Conservation (phyloP, 2,113 vertebrate genomes). For the Cinclus cinclus region DNA sequence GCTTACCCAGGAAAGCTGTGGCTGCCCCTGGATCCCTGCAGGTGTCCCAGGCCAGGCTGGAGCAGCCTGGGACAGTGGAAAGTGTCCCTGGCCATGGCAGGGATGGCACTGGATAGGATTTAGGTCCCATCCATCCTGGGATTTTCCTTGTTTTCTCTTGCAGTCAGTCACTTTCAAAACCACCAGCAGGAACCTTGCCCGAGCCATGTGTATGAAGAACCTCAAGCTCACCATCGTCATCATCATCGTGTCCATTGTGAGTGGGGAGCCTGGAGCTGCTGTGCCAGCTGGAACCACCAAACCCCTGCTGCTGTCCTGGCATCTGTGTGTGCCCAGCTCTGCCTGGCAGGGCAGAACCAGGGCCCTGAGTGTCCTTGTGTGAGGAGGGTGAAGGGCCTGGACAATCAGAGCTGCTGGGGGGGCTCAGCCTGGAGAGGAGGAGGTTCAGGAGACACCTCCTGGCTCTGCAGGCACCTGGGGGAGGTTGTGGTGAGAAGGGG, state of each 20-base stretch:
- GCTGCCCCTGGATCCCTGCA: background rate
- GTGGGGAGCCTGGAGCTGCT: constrained; percentile 39
- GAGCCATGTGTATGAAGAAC: constrained; percentile 99
- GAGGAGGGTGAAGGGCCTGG: background rate
- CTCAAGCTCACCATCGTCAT: constrained; percentile 93
- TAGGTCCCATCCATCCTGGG: background rate
- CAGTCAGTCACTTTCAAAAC: constrained; percentile 99
- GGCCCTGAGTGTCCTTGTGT: background rate
- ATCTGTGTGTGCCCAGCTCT: background rate
- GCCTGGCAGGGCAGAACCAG: background rate
- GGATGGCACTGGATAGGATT: background rate
- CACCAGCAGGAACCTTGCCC: constrained; percentile 94
- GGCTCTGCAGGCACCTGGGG: background rate
- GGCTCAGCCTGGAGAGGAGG: background rate
- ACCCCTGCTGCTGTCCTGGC: accelerated
- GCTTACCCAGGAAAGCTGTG: background rate
- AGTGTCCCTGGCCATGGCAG: background rate
- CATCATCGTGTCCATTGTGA: constrained; percentile 83
- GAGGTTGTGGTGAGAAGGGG: background rate
- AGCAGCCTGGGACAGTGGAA: accelerated
- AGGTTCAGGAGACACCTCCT: background rate
- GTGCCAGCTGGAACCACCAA: background rate
- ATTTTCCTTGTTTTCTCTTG: background rate
- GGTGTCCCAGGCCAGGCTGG: background rate
- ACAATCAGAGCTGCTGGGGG: background rate